phyloP scores from a whole-genome alignment of 2,888 invertebrate genomes.

The Trissolcus brochymenae region DNA sequence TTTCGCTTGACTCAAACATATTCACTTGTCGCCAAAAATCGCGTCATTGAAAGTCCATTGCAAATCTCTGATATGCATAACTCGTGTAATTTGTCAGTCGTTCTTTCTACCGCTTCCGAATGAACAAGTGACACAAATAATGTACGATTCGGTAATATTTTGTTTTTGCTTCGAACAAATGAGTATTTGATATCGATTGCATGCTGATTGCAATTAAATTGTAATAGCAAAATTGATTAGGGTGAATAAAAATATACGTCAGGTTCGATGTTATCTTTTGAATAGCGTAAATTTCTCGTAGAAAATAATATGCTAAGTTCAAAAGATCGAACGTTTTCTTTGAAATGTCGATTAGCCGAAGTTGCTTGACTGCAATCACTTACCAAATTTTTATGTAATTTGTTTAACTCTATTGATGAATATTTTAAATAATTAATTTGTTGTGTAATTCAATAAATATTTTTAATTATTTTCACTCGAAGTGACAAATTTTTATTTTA shows the following conservation, averaged over 20 bases:
- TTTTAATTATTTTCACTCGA: conserved; percentile 44
- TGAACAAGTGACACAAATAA: neutral
- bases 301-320: conserved; percentile 42
- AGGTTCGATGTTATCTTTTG: conserved; percentile 50
- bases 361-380: conserved; percentile 41
- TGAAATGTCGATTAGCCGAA: conserved; percentile 37
- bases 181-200: conserved; percentile 21
- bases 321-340: conserved; percentile 17
- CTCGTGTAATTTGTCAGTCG: neutral
- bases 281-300: conserved; percentile 47
- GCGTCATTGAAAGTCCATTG: neutral
- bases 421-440: conserved; percentile 45
- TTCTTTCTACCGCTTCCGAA: neutral
- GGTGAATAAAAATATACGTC: conserved; percentile 27
- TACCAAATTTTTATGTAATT: conserved; percentile 48
- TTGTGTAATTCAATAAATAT: conserved; percentile 53
- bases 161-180: conserved; percentile 13
- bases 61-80: neutral
- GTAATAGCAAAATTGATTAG: conserved; percentile 29
- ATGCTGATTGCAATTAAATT: conserved; percentile 21
- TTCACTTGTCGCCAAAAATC: neutral
- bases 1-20: neutral
- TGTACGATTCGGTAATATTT: conserved; percentile 31
- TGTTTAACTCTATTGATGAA: conserved; percentile 46
- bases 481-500: conserved; percentile 29